Evolutionary conservation across 2,797 vertebrate genomes (phyloP), one percentile per base, ranked within the genome.

Genomic region (Podarcis lilfordi): DNA sequence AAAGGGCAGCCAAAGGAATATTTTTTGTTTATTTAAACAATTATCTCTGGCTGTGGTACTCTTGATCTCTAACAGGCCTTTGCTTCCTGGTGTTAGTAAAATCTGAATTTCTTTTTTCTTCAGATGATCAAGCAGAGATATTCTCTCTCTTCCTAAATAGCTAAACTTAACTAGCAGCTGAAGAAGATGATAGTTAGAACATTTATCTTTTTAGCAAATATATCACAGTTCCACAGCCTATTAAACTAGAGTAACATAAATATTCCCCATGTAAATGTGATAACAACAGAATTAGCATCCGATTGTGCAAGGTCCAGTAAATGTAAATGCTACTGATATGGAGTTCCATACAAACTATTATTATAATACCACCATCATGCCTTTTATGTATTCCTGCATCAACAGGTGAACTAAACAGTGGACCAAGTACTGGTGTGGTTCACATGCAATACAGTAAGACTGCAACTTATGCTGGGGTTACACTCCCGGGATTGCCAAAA

Each of bases 1-100:
- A 83, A 71, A 72, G 66, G 64, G 19, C 29, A 80, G 8, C 23
- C 7, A 19, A 79, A 86, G n/a, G 40, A 78, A 45, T 25, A 78
- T 29, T 61, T 75, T 75, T 35, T 23, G 45, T 72, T 89, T 61
- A 40, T 0, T 4, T 6, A 40, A 0, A 0, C 37, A 8, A 86
- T 83, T 89, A 87, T 84, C 29, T 77, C 15, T 43, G 50, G 17
- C 82, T 77, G 59, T 25, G 40, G 84, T 83, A 10, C 19, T 32
- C 23, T 35, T 8, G 10, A 23, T 43, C 84, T 37, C 2, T 13
- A 71, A 37, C 74, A 87, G 1, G 10, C 11, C 66, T 71, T 10
- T 72, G n/a, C 40, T 10, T 27, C 19, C 40, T 50, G 35, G 29
- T 37, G 43, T 35, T 79, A 55, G 45, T n/a, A 86, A 86, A 71